Evolutionary conservation across 64 coral and sea anemone genomes (phyloP).

Genomic region (Porites lutea): DNA sequence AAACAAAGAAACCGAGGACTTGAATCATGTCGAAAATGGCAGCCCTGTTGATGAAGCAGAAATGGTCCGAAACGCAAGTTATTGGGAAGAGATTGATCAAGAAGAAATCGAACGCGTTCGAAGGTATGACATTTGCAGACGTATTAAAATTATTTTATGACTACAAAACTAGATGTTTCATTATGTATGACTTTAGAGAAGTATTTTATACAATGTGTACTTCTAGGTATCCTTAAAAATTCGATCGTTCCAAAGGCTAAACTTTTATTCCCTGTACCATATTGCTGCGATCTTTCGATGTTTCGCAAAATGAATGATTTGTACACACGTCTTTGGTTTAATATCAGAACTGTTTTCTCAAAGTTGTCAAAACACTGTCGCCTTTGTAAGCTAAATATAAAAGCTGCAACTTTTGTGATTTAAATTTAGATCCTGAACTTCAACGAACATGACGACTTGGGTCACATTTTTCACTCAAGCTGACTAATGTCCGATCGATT

Average conservation of each 20-base stretch:
- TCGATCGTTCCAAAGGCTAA: no score
- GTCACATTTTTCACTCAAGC: not conserved
- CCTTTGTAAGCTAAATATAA: not conserved
- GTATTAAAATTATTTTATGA: not conserved
- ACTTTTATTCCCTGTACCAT: no score
- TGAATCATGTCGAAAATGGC: not conserved
- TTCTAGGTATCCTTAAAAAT: no score
- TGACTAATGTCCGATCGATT: not conserved
- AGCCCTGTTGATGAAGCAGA: not conserved
- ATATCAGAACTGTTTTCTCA: not conserved
- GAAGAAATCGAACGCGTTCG: slow-evolving; percentile 34
- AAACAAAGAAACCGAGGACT: not conserved
- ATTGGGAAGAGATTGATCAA: slow-evolving; percentile 33
- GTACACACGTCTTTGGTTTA: no score
- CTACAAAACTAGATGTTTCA: not conserved
- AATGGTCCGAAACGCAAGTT: not conserved
- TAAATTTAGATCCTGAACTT: not conserved
- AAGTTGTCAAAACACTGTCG: not conserved
- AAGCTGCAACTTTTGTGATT: not conserved
- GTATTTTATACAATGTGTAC: no score
- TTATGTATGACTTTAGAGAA: no score
- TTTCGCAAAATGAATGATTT: not conserved
- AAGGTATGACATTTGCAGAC: not conserved
- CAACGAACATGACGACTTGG: not conserved
- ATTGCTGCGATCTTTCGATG: no score